phyloP scores from a whole-genome alignment of 2,113 vertebrate species.

The Halcyon senegalensis region DNA sequence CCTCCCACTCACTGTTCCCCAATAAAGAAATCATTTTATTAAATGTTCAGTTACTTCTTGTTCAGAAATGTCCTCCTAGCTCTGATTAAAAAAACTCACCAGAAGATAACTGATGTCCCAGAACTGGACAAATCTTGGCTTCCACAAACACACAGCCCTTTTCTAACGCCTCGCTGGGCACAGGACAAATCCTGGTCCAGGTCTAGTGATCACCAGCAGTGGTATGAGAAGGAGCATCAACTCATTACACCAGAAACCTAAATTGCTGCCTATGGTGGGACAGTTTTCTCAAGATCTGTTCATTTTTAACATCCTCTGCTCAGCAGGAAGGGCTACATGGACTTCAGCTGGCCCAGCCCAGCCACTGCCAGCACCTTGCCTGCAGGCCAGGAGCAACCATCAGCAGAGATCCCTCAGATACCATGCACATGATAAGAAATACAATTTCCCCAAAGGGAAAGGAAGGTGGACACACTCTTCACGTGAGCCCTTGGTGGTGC shows the following conservation, averaged over 20 bases:
- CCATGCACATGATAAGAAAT: neutral
- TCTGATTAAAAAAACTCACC: neutral
- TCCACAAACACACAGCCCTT: neutral
- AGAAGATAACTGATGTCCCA: neutral
- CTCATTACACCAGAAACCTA: neutral
- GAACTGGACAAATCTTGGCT: neutral
- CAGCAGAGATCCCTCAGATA: neutral
- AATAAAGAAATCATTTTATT: neutral
- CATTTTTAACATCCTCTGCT: neutral
- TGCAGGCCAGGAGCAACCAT: neutral
- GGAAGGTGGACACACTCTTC: neutral
- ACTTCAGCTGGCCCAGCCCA: neutral
- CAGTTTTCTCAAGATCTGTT: neutral
- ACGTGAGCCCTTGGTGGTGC: fast-evolving
- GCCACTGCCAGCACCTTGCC: neutral
- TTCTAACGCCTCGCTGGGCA: neutral
- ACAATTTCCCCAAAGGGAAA: neutral
- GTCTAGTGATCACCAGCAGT: neutral
- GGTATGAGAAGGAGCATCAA: neutral
- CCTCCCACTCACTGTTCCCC: neutral
- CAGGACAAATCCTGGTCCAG: neutral
- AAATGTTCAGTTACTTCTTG: neutral
- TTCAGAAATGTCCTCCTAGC: neutral
- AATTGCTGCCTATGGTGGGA: neutral
- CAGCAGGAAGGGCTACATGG: neutral